Percentiles rank a stretch among this genome's conserved stretches.
Evolutionary conservation across 2,113 vertebrate genomes (phyloP).

Genomic region (Emydocephalus ijimae): DNA sequence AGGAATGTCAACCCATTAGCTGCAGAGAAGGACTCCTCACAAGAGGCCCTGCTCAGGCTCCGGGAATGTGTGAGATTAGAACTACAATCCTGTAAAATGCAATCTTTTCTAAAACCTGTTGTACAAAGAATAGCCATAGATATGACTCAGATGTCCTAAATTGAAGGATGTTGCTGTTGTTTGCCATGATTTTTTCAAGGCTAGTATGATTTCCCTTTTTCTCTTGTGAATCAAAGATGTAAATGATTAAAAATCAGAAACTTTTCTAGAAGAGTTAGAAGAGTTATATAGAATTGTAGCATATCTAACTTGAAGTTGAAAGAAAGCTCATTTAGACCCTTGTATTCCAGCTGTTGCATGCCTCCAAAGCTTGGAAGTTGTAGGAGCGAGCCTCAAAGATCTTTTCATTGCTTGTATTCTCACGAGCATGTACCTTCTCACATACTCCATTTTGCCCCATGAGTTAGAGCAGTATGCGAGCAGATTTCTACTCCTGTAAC

Average conservation of each 20-base stretch:
- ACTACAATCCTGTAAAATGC: neutral
- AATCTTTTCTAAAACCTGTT: neutral
- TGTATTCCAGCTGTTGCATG: neutral
- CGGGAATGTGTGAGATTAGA: neutral
- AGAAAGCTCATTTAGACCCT: neutral
- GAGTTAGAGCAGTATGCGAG: neutral
- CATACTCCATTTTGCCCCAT: neutral
- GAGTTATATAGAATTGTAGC: neutral
- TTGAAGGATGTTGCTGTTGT: neutral
- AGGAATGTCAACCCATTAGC: slow-evolving; percentile 10
- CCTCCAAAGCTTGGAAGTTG: neutral
- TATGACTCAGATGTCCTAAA: neutral
- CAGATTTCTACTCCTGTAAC: neutral
- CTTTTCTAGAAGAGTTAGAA: neutral
- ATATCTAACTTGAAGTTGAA: neutral
- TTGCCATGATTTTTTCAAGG: neutral
- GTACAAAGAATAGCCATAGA: neutral
- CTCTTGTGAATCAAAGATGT: neutral
- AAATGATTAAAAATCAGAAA: neutral
- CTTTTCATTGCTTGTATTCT: neutral
- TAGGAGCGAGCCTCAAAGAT: neutral
- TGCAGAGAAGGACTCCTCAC: neutral
- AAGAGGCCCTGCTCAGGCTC: neutral
- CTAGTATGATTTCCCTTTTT: neutral
- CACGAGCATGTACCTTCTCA: neutral